These are phyloP conservation scores for Strix uralensis DNA, from an alignment of 2,113 vertebrate species.

Conservation along the genomic window DNA sequence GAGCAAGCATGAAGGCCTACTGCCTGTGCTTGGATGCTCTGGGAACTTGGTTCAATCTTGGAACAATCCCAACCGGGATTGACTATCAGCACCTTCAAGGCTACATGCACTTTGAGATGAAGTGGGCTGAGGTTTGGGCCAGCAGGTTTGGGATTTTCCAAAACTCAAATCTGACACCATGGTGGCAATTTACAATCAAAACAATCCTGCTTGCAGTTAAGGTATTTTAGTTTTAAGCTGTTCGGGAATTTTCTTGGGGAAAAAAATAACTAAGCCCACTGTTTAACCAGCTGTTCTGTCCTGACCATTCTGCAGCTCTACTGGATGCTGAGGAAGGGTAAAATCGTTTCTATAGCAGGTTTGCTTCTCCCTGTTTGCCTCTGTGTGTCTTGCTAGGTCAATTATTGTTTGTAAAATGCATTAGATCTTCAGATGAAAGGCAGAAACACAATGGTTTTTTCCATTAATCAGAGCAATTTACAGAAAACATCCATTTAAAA, in stretches of 20 bases:
- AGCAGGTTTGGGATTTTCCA: neutral
- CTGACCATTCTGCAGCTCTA: neutral
- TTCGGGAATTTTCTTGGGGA: neutral
- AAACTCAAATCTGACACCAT: neutral
- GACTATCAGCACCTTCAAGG: neutral
- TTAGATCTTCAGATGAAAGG: conserved; percentile 31
- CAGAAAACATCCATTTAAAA: conserved; percentile 62
- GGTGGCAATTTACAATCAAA: neutral
- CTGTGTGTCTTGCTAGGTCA: neutral
- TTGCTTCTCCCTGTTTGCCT: neutral
- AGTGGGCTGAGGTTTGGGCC: neutral
- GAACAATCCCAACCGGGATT: neutral
- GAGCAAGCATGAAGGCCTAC: neutral
- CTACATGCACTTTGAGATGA: neutral
- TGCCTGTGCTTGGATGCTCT: neutral
- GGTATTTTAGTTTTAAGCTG: neutral
- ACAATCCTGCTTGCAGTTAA: neutral
- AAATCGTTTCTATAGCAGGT: neutral
- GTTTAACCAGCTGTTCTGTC: neutral
- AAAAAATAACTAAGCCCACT: neutral
- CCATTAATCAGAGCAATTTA: conserved; percentile 56
- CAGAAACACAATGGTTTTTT: conserved; percentile 23
- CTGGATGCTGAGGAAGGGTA: neutral
- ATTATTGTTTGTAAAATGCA: conserved; percentile 33
- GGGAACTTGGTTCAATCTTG: neutral